Percentiles rank a stretch among this genome's conserved stretches.
phyloP scores from a whole-genome alignment of 2,888 invertebrate species.

The Athripsodes cinereus region DNA sequence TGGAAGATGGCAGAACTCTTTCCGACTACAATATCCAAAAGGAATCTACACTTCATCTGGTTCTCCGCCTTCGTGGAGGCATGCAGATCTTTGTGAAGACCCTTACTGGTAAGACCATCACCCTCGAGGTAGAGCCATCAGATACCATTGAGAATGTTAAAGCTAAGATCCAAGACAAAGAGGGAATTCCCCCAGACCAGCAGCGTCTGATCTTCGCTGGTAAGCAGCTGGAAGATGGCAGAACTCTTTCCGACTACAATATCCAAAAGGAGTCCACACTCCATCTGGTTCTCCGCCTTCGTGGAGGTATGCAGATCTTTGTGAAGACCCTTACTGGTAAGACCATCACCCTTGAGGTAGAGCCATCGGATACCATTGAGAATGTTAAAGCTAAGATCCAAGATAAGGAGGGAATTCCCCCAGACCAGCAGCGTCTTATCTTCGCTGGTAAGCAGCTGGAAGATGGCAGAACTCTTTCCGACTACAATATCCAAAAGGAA shows the following conservation, averaged over 20 bases:
- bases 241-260: conserved; percentile 54
- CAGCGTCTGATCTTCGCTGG: conserved; percentile 52
- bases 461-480: conserved; percentile 59
- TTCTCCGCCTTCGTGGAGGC: conserved; percentile 86
- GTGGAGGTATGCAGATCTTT: conserved; percentile 64
- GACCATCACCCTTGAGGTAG: conserved; percentile 52
- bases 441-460: conserved; percentile 63
- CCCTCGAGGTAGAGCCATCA: conserved; percentile 50
- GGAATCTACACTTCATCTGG: conserved; percentile 85
- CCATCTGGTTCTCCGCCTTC: conserved; percentile 46
- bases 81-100: conserved; percentile 61
- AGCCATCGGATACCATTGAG: conserved; percentile 55
- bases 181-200: conserved; percentile 51
- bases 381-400: conserved; percentile 56
- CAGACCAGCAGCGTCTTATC: conserved; percentile 56
- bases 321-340: conserved; percentile 54
- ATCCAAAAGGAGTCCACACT: conserved; percentile 53
- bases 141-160: conserved; percentile 56
- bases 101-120: conserved; percentile 52
- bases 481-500: conserved; percentile 61
- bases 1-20: conserved; percentile 90
- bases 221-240: conserved; percentile 52
- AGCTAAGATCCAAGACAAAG: conserved; percentile 48
- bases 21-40: conserved; percentile 95
- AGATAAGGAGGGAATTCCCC: conserved; percentile 48